A percentile compares a stretch with the other conserved stretches of the same genome.
Conservation (phyloP, 1,140 invertebrate species). For the Ostrea denselamellosa region DNA sequence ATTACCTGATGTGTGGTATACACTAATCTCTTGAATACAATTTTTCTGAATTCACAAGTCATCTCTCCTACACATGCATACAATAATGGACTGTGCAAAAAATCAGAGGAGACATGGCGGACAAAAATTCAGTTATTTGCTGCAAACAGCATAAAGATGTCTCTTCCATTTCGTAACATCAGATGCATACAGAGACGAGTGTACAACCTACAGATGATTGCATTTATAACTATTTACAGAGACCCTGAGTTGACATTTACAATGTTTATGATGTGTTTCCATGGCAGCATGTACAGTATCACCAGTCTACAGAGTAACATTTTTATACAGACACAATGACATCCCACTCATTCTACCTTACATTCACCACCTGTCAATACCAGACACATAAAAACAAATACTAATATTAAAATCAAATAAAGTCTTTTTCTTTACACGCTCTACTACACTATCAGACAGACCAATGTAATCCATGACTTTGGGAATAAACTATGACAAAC, state of each 20-base stretch:
- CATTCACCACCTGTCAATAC: not conserved
- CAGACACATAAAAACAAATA: not conserved
- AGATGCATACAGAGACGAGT: not conserved
- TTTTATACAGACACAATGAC: not conserved
- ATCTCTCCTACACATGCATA: not conserved
- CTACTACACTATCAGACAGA: too few relatives aligned
- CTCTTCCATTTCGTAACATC: not conserved
- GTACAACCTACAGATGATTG: not conserved
- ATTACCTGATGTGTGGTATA: too few relatives aligned
- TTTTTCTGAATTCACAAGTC: too few relatives aligned
- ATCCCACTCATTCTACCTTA: not conserved
- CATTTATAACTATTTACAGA: conserved; percentile 4
- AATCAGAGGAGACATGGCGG: not conserved
- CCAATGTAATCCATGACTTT: too few relatives aligned
- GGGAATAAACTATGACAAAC: too few relatives aligned
- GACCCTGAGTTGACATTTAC: not conserved
- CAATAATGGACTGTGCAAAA: not conserved
- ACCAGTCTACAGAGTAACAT: not conserved
- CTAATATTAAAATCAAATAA: not conserved
- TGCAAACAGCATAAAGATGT: not conserved
- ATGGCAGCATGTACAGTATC: conserved; percentile 9
- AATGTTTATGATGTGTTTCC: conserved; percentile 17
- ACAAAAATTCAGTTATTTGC: not conserved
- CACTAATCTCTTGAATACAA: too few relatives aligned
- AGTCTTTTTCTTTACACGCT: too few relatives aligned